A percentile compares a stretch with the other conserved stretches of the same genome.
phyloP scores from a whole-genome alignment of 2,797 vertebrate species.

The Rhinophrynus dorsalis region DNA sequence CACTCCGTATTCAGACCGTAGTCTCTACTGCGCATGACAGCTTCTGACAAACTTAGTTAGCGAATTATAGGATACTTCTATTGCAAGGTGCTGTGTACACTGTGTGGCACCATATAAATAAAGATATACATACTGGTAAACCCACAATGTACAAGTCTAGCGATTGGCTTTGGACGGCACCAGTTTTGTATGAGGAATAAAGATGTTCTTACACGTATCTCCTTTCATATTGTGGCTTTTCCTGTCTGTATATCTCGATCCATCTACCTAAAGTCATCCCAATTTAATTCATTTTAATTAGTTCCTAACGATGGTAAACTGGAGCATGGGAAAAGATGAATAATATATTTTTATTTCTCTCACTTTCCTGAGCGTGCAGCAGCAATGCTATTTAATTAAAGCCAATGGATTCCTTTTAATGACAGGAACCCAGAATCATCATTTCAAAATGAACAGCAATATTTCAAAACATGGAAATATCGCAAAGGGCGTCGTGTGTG shows the following conservation, averaged over 20 bases:
- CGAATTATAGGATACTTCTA: no score
- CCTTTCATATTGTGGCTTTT: constrained; percentile 29
- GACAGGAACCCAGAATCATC: constrained; percentile 35
- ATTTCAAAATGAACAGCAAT: constrained; percentile 42
- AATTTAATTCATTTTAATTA: constrained; percentile 49
- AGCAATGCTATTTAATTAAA: constrained; percentile 50
- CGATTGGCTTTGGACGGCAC: no score
- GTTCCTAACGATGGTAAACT: constrained; percentile 40
- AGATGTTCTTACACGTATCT: constrained; percentile 37
- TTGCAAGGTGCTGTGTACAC: no score
- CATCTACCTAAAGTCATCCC: constrained; percentile 39
- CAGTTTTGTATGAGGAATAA: constrained; percentile 13
- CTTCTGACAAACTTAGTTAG: no score
- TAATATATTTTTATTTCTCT: constrained; percentile 44
- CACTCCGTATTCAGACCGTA: no score
- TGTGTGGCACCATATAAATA: no score
- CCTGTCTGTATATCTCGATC: no score
- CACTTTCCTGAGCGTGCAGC: constrained; percentile 12
- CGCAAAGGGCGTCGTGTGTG: not conserved
- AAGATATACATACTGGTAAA: no score
- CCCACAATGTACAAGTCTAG: no score
- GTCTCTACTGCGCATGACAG: no score
- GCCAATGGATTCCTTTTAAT: constrained; percentile 33
- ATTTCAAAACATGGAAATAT: constrained; percentile 41
- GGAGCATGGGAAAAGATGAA: constrained; percentile 36